Evolutionary conservation across 1,140 invertebrate genomes (phyloP).

Genomic region (Aradophagus sp.): DNA sequence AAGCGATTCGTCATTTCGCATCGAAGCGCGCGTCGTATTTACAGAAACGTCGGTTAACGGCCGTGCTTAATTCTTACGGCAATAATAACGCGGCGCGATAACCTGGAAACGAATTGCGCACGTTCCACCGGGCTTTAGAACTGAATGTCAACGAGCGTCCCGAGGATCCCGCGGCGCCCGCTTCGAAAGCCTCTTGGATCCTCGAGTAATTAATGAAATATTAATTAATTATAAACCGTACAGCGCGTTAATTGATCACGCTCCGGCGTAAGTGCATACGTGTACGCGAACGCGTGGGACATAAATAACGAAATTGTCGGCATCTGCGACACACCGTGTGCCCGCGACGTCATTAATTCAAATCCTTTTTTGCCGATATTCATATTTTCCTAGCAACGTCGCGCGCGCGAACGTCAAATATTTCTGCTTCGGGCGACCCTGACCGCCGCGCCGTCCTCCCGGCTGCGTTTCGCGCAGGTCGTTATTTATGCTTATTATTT

Average conservation of each 20-base stretch:
- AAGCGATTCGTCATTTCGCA: constrained; percentile 55
- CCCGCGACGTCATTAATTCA: constrained; percentile 50
- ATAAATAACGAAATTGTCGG: constrained; percentile 55
- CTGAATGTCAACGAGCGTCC: constrained; percentile 53
- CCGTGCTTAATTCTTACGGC: constrained; percentile 48
- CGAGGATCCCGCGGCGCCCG: constrained; percentile 50
- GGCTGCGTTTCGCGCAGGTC: not conserved
- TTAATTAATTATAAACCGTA: constrained; percentile 64
- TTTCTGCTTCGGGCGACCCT: not conserved
- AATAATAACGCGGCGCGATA: constrained; percentile 47
- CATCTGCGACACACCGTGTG: constrained; percentile 41
- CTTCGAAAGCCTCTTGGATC: constrained; percentile 50
- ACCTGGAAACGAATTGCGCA: constrained; percentile 56
- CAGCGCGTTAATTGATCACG: constrained; percentile 55
- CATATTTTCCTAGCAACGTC: constrained; percentile 31
- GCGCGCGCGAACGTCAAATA: not conserved
- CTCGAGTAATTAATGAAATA: constrained; percentile 65
- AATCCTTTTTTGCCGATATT: constrained; percentile 41
- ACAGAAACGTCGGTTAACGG: constrained; percentile 43
- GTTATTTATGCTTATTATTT: constrained; percentile 54
- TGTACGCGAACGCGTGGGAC: constrained; percentile 21
- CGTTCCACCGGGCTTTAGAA: constrained; percentile 50
- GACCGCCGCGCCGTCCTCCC: constrained; percentile 1
- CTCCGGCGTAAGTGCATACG: constrained; percentile 45
- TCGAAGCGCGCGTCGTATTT: constrained; percentile 46